Percentiles rank a stretch among this genome's conserved stretches.
These are phyloP conservation scores for Argopecten irradians DNA, from an alignment of 1,140 invertebrate genomes.

Conservation along the genomic window DNA sequence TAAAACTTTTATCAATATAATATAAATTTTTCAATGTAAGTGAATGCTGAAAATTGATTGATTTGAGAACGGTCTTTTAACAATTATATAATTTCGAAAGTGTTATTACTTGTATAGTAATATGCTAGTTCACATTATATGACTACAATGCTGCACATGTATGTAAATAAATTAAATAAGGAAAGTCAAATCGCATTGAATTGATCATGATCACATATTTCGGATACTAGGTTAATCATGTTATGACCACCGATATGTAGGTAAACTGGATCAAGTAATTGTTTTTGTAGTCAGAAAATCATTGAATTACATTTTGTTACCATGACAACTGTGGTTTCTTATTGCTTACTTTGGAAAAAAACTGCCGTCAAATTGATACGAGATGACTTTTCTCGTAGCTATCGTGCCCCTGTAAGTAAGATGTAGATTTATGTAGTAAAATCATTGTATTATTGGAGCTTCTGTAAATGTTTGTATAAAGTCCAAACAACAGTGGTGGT, in stretches of 20 bases:
- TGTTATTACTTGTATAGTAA: no score
- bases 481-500: not conserved
- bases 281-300: not conserved
- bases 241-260: not conserved
- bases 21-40: no score
- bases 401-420: constrained; percentile 8
- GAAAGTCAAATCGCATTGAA: not conserved
- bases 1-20: no score
- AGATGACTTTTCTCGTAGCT: not conserved
- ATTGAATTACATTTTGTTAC: not conserved
- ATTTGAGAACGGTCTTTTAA: no score
- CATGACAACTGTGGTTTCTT: not conserved
- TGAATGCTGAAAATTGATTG: no score
- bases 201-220: not conserved
- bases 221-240: not conserved
- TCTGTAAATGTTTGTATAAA: constrained; percentile 23
- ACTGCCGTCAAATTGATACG: not conserved
- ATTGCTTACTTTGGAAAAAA: not conserved
- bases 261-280: no score
- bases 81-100: no score
- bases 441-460: constrained; percentile 11
- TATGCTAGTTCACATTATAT: no score
- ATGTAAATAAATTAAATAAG: not conserved
- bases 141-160: no score
- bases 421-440: constrained; percentile 11